Percentiles rank a stretch among this genome's conserved stretches.
These are phyloP conservation scores for Hoplodrina ambigua DNA, from an alignment of 2,888 invertebrate genomes.

Conservation along the genomic window DNA sequence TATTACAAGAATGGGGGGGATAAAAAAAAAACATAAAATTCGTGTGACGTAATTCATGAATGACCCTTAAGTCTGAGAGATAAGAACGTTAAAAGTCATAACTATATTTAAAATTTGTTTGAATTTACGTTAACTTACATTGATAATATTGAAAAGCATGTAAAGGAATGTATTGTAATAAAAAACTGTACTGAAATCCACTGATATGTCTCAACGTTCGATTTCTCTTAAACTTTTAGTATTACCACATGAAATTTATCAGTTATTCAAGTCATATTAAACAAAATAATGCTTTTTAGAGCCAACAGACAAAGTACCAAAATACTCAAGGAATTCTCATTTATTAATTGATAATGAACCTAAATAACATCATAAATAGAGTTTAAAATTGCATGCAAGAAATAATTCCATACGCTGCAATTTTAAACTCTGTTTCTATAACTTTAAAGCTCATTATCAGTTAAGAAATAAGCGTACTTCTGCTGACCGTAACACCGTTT, in stretches of 20 bases:
- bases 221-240: conserved; percentile 48
- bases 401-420: not conserved
- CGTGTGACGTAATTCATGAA: too few relatives aligned
- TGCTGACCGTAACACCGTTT: not conserved
- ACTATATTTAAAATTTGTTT: not conserved
- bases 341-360: not conserved
- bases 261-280: conserved; percentile 13
- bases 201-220: conserved; percentile 31
- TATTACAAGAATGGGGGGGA: too few relatives aligned
- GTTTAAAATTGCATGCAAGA: not conserved
- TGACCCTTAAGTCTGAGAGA: conserved; percentile 35
- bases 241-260: conserved; percentile 13
- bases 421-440: not conserved
- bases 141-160: conserved; percentile 33
- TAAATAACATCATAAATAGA: not conserved
- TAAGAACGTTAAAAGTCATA: conserved; percentile 39
- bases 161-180: conserved; percentile 36
- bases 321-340: too few relatives aligned
- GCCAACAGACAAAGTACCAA: not conserved
- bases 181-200: not conserved
- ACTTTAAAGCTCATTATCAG: not conserved
- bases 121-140: conserved; percentile 20
- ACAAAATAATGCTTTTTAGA: conserved; percentile 18
- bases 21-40: too few relatives aligned
- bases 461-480: too few relatives aligned